These are phyloP conservation scores for Philopedon plagiatum DNA, from an alignment of 2,888 invertebrate genomes.

Conservation along the genomic window DNA sequence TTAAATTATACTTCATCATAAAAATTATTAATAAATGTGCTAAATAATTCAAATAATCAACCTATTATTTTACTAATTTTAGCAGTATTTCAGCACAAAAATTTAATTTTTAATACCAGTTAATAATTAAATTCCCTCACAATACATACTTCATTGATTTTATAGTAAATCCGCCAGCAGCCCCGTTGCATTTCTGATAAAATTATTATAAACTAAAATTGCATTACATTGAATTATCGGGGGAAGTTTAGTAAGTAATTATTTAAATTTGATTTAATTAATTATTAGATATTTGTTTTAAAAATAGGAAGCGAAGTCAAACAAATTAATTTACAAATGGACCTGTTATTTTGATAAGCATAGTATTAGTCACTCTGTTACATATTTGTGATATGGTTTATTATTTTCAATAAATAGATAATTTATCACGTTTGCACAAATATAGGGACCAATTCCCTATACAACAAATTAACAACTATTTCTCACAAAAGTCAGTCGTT, in stretches of 20 bases:
- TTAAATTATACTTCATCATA: neutral
- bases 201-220: constrained; percentile 11
- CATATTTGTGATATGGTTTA: constrained; percentile 7
- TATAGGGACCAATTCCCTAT: too few relatives aligned
- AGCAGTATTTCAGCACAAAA: constrained; percentile 10
- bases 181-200: constrained; percentile 3
- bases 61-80: constrained; percentile 10
- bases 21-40: neutral
- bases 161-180: neutral
- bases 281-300: neutral
- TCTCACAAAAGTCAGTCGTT: too few relatives aligned
- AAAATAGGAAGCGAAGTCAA: neutral
- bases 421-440: neutral
- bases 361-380: neutral
- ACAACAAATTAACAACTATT: too few relatives aligned
- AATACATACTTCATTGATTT: constrained; percentile 2
- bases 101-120: constrained; percentile 16
- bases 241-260: neutral
- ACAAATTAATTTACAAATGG: constrained; percentile 9
- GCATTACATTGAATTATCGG: constrained; percentile 6
- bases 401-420: neutral
- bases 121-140: constrained; percentile 8
- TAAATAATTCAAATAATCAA: constrained; percentile 8
- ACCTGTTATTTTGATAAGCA: constrained; percentile 4
- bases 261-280: neutral